Conservation (phyloP, 2,113 vertebrate genomes). For the Gymnocephalus cernua region DNA sequence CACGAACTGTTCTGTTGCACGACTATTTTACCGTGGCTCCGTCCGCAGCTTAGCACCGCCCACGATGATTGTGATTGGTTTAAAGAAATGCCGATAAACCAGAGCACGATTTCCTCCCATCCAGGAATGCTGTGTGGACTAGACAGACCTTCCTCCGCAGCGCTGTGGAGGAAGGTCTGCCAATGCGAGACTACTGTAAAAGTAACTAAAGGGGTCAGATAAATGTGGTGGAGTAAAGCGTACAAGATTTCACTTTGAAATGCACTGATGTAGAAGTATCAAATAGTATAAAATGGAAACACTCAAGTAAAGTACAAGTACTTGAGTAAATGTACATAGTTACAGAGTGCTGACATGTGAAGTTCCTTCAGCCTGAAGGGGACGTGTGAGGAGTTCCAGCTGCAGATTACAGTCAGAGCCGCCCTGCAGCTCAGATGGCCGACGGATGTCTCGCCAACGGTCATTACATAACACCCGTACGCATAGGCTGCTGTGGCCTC, state of each 20-base stretch:
- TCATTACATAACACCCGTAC: slow-evolving; percentile 50
- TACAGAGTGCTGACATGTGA: neutral
- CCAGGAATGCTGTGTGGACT: too few relatives aligned
- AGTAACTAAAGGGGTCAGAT: neutral
- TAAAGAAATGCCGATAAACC: too few relatives aligned
- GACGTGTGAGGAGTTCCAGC: neutral
- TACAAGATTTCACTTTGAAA: too few relatives aligned
- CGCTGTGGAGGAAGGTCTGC: too few relatives aligned
- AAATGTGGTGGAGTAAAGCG: neutral
- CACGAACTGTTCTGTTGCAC: too few relatives aligned
- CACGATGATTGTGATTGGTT: too few relatives aligned
- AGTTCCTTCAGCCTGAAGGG: neutral
- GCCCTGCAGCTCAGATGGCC: slow-evolving; percentile 51
- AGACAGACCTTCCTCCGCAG: too few relatives aligned
- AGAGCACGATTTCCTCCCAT: too few relatives aligned
- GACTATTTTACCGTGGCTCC: too few relatives aligned
- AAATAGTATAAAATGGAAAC: neutral
- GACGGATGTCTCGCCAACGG: slow-evolving; percentile 41
- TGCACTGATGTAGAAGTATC: too few relatives aligned
- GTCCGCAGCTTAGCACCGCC: too few relatives aligned
- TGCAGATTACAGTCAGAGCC: slow-evolving; percentile 28
- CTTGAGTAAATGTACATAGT: neutral
- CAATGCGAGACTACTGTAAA: too few relatives aligned
- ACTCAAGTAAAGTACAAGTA: neutral
- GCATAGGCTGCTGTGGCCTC: neutral